Conservation (phyloP, 2,113 vertebrate genomes). For the Anser brachyrhynchus region DNA sequence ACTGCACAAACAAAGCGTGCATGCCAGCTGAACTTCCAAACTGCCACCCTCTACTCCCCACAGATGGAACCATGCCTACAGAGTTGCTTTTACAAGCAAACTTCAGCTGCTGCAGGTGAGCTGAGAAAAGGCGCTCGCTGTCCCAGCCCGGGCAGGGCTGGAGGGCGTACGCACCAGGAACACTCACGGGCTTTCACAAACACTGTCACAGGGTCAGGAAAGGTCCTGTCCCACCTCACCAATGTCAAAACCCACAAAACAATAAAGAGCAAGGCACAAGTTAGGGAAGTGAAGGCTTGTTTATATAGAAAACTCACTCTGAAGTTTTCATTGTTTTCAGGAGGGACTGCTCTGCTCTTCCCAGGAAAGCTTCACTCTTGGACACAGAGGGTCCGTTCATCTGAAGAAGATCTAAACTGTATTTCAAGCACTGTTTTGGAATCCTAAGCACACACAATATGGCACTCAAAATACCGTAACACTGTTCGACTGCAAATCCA, state of each 20-base stretch:
- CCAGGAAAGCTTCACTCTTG: background rate
- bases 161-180: fast-evolving
- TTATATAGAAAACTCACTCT: background rate
- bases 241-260: background rate
- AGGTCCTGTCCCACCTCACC: background rate
- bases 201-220: background rate
- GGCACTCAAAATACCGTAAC: background rate
- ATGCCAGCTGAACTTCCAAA: background rate
- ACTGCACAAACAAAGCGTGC: background rate
- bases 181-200: fast-evolving
- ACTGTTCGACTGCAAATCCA: background rate
- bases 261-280: fast-evolving
- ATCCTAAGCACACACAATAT: background rate
- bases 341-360: background rate
- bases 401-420: background rate
- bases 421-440: background rate
- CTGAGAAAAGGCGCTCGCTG: fast-evolving
- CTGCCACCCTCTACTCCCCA: background rate
- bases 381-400: background rate
- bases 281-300: background rate
- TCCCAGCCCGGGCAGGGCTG: fast-evolving
- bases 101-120: background rate
- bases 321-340: background rate
- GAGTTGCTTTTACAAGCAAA: background rate
- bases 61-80: background rate